phyloP scores from a whole-genome alignment of 92 coral and sea anemone species.

The Meandrina meandrites region DNA sequence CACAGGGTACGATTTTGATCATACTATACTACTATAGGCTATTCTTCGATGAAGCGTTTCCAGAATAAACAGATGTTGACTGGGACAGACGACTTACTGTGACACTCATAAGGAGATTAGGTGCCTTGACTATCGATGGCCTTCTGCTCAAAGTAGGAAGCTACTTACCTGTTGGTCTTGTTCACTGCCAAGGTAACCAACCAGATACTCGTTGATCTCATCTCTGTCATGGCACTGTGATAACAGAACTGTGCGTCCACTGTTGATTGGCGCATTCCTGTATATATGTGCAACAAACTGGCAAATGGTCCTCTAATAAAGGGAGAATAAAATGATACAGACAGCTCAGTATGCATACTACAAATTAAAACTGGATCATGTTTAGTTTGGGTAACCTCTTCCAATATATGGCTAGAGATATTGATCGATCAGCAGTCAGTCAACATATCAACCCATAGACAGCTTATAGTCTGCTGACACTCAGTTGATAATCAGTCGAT shows the following conservation, averaged over 20 bases:
- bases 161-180: constrained; percentile 69
- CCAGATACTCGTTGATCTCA: constrained; percentile 52
- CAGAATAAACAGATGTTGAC: not conserved
- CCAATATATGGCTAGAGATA: no score
- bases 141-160: no score
- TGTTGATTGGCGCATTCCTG: not conserved
- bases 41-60: no score
- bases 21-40: no score
- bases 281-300: constrained; percentile 20
- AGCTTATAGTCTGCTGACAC: no score
- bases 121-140: not conserved
- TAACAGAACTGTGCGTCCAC: constrained; percentile 9
- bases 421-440: no score
- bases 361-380: no score
- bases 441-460: no score
- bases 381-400: no score
- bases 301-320: constrained; percentile 17
- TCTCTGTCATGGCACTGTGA: constrained; percentile 44
- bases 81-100: not conserved
- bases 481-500: no score
- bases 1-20: no score
- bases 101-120: not conserved
- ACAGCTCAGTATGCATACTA: no score
- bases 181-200: constrained; percentile 52
- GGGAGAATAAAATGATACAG: not conserved